Evolutionary conservation across 2,888 invertebrate genomes (phyloP).

Genomic region (Parnassius mnemosyne): DNA sequence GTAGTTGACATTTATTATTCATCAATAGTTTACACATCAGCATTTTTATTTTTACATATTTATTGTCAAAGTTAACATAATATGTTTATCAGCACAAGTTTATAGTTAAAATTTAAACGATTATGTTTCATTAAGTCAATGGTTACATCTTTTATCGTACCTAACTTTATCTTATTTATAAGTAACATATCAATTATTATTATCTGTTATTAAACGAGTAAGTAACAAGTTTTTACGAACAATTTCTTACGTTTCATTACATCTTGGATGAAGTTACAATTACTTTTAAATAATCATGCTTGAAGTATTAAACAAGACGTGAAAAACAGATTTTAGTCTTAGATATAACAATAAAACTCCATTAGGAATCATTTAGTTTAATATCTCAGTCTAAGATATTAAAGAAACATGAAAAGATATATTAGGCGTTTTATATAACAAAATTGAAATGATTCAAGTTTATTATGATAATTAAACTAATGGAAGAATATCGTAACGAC

Average conservation of each 20-base stretch:
- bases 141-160: constrained; percentile 15
- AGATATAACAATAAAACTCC: background rate
- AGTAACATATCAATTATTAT: constrained; percentile 3
- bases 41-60: constrained; percentile 70
- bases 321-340: background rate
- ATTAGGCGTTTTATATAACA: too few relatives aligned
- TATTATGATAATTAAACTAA: too few relatives aligned
- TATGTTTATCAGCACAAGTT: constrained; percentile 56
- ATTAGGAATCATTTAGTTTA: background rate
- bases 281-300: background rate
- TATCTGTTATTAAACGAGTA: constrained; percentile 4
- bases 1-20: constrained; percentile 59
- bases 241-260: constrained; percentile 5
- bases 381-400: too few relatives aligned
- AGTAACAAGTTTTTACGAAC: constrained; percentile 12
- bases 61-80: constrained; percentile 81
- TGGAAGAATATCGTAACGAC: too few relatives aligned
- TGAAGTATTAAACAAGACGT: background rate
- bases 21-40: constrained; percentile 52
- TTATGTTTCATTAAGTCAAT: constrained; percentile 18
- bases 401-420: too few relatives aligned
- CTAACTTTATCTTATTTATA: constrained; percentile 15
- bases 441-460: too few relatives aligned
- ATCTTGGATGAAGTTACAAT: background rate
- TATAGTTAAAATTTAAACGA: constrained; percentile 33